Percentiles rank a stretch among this genome's conserved stretches.
Evolutionary conservation across 2,113 vertebrate genomes (phyloP).

Genomic region (Psilopogon haemacephalus): DNA sequence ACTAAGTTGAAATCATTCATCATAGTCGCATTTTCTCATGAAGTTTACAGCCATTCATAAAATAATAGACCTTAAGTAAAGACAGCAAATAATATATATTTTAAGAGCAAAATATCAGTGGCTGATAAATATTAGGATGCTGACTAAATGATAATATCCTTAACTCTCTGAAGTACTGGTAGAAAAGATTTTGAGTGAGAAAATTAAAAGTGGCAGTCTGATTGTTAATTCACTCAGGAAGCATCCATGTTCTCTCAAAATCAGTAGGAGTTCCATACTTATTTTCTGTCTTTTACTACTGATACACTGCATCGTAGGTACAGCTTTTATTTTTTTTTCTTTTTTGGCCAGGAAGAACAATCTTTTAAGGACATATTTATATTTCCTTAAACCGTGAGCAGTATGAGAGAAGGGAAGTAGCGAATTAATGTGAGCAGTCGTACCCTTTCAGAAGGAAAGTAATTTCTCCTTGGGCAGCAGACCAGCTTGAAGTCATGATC

Average conservation of each 20-base stretch:
- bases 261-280: background rate
- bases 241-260: background rate
- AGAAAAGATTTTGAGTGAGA: background rate
- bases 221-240: background rate
- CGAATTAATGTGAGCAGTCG: fast-evolving
- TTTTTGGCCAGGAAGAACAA: background rate
- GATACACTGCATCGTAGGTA: background rate
- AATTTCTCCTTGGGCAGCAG: background rate
- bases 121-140: background rate
- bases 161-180: background rate
- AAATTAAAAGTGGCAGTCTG: background rate
- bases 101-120: background rate
- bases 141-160: background rate
- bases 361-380: background rate
- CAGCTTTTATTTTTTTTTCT: background rate
- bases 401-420: background rate
- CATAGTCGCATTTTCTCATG: background rate
- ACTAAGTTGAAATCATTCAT: background rate
- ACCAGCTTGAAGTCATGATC: background rate
- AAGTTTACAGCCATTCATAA: background rate
- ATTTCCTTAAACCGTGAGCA: background rate
- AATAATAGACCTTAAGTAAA: background rate
- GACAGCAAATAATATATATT: background rate
- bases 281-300: background rate
- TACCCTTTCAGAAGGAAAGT: background rate